Percentiles rank a stretch among this genome's conserved stretches.
Evolutionary conservation across 1,140 invertebrate genomes (phyloP).

Genomic region (Tetragonula clypearis): DNA sequence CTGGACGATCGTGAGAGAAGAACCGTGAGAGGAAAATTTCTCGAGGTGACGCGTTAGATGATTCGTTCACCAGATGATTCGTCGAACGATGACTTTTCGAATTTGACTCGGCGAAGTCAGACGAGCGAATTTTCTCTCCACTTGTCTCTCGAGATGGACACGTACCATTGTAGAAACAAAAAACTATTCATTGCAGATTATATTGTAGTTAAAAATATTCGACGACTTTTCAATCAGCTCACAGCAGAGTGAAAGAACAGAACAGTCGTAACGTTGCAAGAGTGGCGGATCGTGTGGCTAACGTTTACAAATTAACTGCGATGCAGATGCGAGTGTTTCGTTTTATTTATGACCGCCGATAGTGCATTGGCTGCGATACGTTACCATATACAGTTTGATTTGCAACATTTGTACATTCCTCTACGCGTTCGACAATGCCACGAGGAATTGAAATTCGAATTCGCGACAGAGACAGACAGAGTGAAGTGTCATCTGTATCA

Average conservation of each 20-base stretch:
- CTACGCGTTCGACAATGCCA: background rate
- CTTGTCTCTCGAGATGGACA: too few species aligned
- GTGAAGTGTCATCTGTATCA: background rate
- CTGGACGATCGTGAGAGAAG: conserved; percentile 29
- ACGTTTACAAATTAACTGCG: background rate
- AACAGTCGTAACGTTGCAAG: background rate
- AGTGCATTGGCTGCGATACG: background rate
- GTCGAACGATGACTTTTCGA: background rate
- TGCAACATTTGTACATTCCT: background rate
- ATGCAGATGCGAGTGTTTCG: background rate
- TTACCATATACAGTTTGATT: background rate
- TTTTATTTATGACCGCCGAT: conserved; percentile 16
- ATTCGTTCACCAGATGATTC: background rate
- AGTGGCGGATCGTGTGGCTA: background rate
- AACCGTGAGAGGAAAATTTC: background rate
- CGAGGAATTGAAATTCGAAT: background rate
- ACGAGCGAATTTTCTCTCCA: background rate
- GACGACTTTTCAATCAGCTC: background rate
- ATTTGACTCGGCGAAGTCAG: too few species aligned
- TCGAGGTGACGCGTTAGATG: background rate
- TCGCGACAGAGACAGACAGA: background rate
- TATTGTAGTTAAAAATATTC: too few species aligned
- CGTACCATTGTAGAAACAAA: too few species aligned
- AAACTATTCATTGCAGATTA: too few species aligned
- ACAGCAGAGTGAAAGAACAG: background rate